phyloP scores from a whole-genome alignment of 2,797 vertebrate species.

The Manis crassicaudata region DNA sequence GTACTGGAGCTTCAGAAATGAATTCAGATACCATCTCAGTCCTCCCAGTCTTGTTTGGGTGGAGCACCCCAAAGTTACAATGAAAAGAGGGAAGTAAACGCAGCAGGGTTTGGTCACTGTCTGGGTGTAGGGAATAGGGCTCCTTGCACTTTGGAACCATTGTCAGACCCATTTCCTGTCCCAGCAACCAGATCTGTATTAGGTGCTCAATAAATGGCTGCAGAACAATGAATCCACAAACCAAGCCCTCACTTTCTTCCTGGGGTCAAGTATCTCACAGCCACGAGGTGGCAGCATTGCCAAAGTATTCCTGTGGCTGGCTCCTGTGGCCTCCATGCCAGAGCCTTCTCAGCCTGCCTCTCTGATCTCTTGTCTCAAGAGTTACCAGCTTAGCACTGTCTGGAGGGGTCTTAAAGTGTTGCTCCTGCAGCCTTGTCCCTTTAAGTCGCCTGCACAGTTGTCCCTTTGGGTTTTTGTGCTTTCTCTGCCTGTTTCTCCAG shows the following conservation, averaged over 20 bases:
- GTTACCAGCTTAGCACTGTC: neutral
- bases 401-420: neutral
- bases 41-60: neutral
- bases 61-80: neutral
- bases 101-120: constrained; percentile 57
- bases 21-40: neutral
- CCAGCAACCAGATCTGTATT: neutral
- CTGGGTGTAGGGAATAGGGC: neutral
- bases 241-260: neutral
- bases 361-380: neutral
- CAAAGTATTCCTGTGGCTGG: fast-evolving
- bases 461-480: neutral
- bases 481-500: neutral
- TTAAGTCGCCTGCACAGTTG: neutral
- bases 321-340: neutral
- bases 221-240: neutral
- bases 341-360: neutral
- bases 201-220: neutral
- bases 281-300: constrained; percentile 70
- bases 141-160: neutral
- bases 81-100: constrained; percentile 83
- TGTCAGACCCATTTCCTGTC: neutral
- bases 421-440: neutral
- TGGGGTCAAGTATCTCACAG: neutral
- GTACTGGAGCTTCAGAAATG: neutral